Base-by-base conservation (phyloP, 2,888 invertebrate genomes). In the Drosophila affinis region DNA sequence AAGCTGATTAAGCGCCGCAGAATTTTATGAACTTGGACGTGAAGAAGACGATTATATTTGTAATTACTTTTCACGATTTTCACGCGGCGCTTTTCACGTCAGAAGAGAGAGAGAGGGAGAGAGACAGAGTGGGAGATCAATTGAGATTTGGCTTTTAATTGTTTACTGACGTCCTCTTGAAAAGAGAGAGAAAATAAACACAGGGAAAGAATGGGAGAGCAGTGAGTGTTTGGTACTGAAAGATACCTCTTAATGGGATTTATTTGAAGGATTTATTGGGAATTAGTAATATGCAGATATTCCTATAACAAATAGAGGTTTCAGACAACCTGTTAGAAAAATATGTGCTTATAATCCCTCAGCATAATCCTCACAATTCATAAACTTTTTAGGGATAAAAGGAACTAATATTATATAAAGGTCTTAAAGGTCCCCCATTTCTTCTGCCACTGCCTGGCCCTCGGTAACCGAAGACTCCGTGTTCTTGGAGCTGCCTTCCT, bases 11-110 rank as follows among this genome's bases (percentile, higher is more conserved):
- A 83, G 74, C 72, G 60, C 57, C 59, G 54, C 52, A 52, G 49
- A 53, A 63, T 78, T 81, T 80, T 75, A 84, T 84, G 85, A 79
- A 89, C 88, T 89, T 87, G 86, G 39, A 80, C 72, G 88, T 87
- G 77, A 71, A 77, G 2, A 2, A 14, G 34, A 12, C 6, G 34
- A 39, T 83, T 75, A 67, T 62, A 76, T 79, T 81, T 81, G 77
- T 62, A 85, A 89, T 85, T 83, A 75, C 72, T 83, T 81, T 70
- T 2, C 14, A 68, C 67, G 69, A 75, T 80, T 83, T 75, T 65
- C 83, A 77, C 74, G 88, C 69, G 82, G 82, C 62, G 80, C 87
- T 78, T 88, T 84, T 78, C 77, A 78, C 83, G 83, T 84, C 83
- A 84, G 21, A 21, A 21, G 21, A 21, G 3, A 21, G 21, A 21